These are phyloP conservation scores for Tanytarsus gracilentus DNA, from an alignment of 2,888 invertebrate genomes.

Conservation along the genomic window DNA sequence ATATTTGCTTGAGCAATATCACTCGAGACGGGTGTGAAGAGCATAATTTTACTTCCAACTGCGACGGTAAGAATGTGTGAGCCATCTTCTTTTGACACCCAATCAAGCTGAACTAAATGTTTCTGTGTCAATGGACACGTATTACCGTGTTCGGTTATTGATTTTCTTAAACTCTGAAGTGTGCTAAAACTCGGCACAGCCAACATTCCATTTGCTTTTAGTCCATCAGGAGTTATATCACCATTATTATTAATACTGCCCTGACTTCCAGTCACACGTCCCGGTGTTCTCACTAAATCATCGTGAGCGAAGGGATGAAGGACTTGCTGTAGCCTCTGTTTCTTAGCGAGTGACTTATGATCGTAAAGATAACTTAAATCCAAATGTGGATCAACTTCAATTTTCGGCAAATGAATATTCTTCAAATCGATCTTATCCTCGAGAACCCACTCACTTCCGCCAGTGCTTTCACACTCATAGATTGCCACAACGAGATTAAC, in stretches of 20 bases:
- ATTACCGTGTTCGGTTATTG: conserved; percentile 85
- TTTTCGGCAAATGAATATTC: conserved; percentile 79
- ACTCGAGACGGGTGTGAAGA: conserved; percentile 89
- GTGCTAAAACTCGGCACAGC: conserved; percentile 89
- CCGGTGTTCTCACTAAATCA: conserved; percentile 48
- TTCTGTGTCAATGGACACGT: conserved; percentile 85
- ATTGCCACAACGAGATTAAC: conserved; percentile 90
- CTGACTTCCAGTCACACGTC: neutral
- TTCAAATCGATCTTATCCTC: conserved; percentile 92
- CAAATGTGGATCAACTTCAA: conserved; percentile 70
- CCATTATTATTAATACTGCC: conserved; percentile 18
- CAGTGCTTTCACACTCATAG: conserved; percentile 98
- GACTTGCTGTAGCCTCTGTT: conserved; percentile 71
- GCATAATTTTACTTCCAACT: conserved; percentile 83
- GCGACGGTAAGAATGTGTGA: conserved; percentile 95
- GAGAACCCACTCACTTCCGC: conserved; percentile 86
- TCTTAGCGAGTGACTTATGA: conserved; percentile 69
- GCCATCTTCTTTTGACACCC: conserved; percentile 99
- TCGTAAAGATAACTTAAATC: conserved; percentile 77
- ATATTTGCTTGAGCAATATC: conserved; percentile 91
- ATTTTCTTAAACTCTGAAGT: conserved; percentile 68
- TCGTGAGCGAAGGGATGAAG: conserved; percentile 74
- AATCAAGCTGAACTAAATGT: conserved; percentile 90
- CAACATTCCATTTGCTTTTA: conserved; percentile 49
- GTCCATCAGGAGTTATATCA: conserved; percentile 41